phyloP scores from a whole-genome alignment of 2,113 vertebrate genomes.

The Triplophysa tibetana region DNA sequence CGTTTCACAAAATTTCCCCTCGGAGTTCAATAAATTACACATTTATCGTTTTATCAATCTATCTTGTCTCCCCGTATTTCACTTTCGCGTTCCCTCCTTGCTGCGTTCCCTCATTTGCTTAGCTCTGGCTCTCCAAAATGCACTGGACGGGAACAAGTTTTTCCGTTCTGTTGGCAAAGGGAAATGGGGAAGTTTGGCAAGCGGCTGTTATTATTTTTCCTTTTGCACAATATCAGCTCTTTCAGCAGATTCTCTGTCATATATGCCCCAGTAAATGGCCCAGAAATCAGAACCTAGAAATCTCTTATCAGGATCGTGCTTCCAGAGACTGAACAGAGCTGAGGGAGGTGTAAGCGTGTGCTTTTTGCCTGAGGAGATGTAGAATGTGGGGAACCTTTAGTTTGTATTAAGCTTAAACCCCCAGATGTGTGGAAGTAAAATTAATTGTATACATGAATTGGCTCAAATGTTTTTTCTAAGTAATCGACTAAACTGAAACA shows the following conservation, averaged over 20 bases:
- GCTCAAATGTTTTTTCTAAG: too few species aligned
- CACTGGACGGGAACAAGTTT: slow-evolving; percentile 68
- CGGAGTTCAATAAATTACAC: slow-evolving; percentile 12
- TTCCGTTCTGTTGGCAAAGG: slow-evolving; percentile 69
- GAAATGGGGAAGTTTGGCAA: slow-evolving; percentile 65
- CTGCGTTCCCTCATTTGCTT: slow-evolving; percentile 37
- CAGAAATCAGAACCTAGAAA: slow-evolving; percentile 44
- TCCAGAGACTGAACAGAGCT: slow-evolving; percentile 19
- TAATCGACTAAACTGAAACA: too few species aligned
- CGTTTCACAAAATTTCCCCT: slow-evolving; percentile 26
- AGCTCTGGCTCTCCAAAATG: slow-evolving; percentile 56
- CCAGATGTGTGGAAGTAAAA: background rate
- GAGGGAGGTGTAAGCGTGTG: background rate
- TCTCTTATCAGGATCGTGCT: slow-evolving; percentile 53
- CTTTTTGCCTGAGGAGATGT: background rate
- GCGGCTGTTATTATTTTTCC: slow-evolving; percentile 71
- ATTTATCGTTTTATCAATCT: slow-evolving; percentile 17
- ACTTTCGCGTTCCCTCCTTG: slow-evolving; percentile 40
- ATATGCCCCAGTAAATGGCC: slow-evolving; percentile 44
- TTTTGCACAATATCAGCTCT: slow-evolving; percentile 68
- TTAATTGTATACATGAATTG: too few species aligned
- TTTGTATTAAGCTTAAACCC: background rate
- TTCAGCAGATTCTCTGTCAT: slow-evolving; percentile 65
- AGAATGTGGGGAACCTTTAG: background rate
- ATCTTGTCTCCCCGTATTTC: slow-evolving; percentile 37